Evolutionary conservation across 2,113 vertebrate species (phyloP).

Genomic region (Pomatorhinus ruficollis): DNA sequence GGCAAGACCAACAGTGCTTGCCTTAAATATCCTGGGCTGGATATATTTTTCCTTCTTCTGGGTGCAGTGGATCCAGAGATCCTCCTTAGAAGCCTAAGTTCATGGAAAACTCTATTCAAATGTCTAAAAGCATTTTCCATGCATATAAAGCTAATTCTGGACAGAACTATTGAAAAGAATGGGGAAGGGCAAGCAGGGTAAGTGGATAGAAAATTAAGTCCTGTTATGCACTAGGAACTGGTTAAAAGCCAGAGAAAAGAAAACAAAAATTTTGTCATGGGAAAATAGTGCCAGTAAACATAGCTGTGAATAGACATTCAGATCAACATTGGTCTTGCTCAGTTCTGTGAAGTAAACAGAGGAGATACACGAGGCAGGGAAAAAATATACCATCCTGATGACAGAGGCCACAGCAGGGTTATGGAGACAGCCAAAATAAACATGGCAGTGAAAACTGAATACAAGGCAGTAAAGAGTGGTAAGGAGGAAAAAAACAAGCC

Average conservation of each 20-base stretch:
- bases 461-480: neutral
- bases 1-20: neutral
- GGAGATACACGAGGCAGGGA: neutral
- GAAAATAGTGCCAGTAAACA: constrained; percentile 23
- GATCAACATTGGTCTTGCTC: neutral
- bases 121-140: neutral
- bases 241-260: neutral
- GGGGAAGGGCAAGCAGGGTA: neutral
- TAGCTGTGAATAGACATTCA: constrained; percentile 13
- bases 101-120: neutral
- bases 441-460: neutral
- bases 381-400: neutral
- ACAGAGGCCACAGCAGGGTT: neutral
- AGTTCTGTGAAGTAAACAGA: constrained; percentile 24
- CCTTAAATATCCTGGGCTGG: neutral
- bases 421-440: constrained; percentile 31
- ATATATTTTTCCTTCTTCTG: neutral
- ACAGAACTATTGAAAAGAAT: neutral
- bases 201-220: neutral
- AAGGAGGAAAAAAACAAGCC: neutral
- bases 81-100: neutral
- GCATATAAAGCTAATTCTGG: neutral
- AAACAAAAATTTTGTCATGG: neutral
- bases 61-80: neutral
- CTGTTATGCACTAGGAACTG: neutral